Evolutionary conservation across 2,888 invertebrate species (phyloP), one percentile per base, ranked within the genome.

Genomic region (Alcis repandata): DNA sequence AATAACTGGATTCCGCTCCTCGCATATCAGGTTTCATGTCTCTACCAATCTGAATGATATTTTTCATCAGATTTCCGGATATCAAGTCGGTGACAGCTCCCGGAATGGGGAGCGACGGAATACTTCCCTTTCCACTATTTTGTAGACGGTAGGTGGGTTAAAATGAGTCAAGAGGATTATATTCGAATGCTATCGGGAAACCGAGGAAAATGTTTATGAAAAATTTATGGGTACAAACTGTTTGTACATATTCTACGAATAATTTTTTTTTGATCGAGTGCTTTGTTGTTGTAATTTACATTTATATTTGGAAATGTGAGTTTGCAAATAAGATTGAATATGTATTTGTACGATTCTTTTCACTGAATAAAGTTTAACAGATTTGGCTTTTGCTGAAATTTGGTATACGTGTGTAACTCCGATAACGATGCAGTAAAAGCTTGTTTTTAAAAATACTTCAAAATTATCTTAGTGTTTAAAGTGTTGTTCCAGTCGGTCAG

Each of bases 31-130:
- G 20, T 51, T 51, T 51, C 59, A 20, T 33, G 52, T 59, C 56
- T 9, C 10, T 56, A 36, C 27, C 53, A 53, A 60, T 60, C 53
- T 38, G 45, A 53, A 46, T 60, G 38, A 60, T 53, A 46, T 60
- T 60, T 53, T 48, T 38, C 46, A 53, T 54, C 60, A 54, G 38
- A 48, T 61, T 54, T 61, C 54, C 46, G 38, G 46, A 32, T 46
- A 46, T 45, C 56, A 45, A 45, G 20, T 20, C 45, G 32, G 41
- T 38, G 60, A 53, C 60, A 53, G 52, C 27, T 38, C 36, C 20
- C 45, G 15, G 22, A 38, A 53, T 53, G 20, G 53, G 13, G 53
- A 19, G 36, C 17, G 49, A 22, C 38, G 45, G 53, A 11, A 27
- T 17, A 60, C 45, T 53, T 60, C 38, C 45, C 45, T n/a, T 33